phyloP scores from a whole-genome alignment of 2,888 invertebrate species.

The Platypus cylindrus region DNA sequence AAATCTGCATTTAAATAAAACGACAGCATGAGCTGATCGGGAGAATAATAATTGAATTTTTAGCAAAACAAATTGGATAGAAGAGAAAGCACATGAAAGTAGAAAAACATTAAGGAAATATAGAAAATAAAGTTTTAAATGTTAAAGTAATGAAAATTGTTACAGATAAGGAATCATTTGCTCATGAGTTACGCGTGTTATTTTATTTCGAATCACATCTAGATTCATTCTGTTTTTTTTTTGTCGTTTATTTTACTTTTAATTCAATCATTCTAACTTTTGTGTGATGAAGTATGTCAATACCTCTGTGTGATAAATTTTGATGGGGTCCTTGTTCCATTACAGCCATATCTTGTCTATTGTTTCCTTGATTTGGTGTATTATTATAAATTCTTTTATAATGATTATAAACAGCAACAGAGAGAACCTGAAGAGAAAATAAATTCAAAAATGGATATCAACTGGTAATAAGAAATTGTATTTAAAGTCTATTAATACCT shows the following conservation, averaged over 20 bases:
- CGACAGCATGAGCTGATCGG: not conserved
- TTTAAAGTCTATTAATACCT: constrained; percentile 33
- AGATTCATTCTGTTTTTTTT: too few species aligned
- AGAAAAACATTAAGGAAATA: constrained; percentile 1
- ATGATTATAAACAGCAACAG: constrained; percentile 98
- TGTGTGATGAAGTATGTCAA: too few species aligned
- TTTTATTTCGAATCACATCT: too few species aligned
- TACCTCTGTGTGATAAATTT: constrained; percentile 59
- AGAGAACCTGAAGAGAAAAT: constrained; percentile 49
- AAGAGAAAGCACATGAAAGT: not conserved
- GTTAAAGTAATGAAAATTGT: constrained; percentile 1
- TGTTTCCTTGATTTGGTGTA: constrained; percentile 41
- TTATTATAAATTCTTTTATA: constrained; percentile 97
- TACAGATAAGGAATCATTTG: not conserved
- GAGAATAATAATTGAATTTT: not conserved
- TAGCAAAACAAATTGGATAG: constrained; percentile 1
- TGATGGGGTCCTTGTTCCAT: constrained; percentile 58
- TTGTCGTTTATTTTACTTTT: too few species aligned
- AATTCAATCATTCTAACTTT: too few species aligned
- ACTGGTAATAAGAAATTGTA: not conserved
- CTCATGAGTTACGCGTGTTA: too few species aligned
- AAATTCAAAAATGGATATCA: not conserved
- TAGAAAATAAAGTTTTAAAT: constrained; percentile 2
- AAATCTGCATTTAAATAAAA: constrained; percentile 49
- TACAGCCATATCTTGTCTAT: constrained; percentile 38